phyloP scores from a whole-genome alignment of 2,888 invertebrate species.

The Papilio protenor region DNA sequence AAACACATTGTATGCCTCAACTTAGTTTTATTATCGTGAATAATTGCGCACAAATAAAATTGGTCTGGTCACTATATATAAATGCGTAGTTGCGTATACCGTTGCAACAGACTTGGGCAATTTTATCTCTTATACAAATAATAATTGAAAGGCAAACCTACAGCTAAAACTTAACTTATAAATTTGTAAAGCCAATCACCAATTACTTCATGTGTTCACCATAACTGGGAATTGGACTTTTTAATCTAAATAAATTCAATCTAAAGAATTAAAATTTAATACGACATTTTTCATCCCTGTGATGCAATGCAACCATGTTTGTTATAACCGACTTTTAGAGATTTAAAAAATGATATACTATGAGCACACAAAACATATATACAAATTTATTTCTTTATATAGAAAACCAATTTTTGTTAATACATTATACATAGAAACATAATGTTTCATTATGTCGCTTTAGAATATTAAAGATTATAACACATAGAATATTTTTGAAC shows the following conservation, averaged over 20 bases:
- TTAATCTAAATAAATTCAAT: neutral
- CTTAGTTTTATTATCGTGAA: slow-evolving; percentile 73
- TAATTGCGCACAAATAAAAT: slow-evolving; percentile 74
- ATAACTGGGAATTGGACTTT: slow-evolving; percentile 27
- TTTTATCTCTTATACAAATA: slow-evolving; percentile 52
- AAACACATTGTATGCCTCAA: slow-evolving; percentile 59
- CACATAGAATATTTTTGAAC: neutral
- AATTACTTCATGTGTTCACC: slow-evolving; percentile 33
- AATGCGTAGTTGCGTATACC: slow-evolving; percentile 70
- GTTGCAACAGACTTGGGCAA: slow-evolving; percentile 63
- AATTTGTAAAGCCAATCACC: slow-evolving; percentile 41
- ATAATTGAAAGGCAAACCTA: slow-evolving; percentile 45
- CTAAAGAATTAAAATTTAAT: neutral
- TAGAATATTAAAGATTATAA: neutral
- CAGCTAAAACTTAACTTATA: slow-evolving; percentile 45
- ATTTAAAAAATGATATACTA: slow-evolving; percentile 9
- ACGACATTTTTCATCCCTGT: neutral
- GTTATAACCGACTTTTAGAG: slow-evolving; percentile 1
- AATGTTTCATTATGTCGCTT: slow-evolving; percentile 21
- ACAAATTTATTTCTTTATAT: slow-evolving; percentile 20
- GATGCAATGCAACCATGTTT: slow-evolving; percentile 31
- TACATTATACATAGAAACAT: slow-evolving; percentile 13
- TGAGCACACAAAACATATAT: slow-evolving; percentile 31
- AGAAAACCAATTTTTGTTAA: neutral
- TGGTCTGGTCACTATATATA: slow-evolving; percentile 75